Evolutionary conservation across 2,888 invertebrate genomes (phyloP), one percentile per base, ranked within the genome.

Genomic region (Sarcophaga carnaria): DNA sequence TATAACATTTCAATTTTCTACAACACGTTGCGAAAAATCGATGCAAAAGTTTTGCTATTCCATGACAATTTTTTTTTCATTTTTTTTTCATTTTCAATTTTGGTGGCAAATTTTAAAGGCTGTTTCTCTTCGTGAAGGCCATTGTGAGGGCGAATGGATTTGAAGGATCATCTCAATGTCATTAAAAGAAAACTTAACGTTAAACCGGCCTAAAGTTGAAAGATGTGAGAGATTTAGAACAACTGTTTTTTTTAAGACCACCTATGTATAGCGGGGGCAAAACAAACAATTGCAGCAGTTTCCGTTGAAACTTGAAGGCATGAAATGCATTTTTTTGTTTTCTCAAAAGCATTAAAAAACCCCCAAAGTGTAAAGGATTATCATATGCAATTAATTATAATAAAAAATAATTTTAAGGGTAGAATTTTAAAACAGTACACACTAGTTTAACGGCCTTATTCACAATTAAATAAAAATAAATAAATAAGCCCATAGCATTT

Each of bases 1-100:
- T 17, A 10, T n/a, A 62, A 64, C 59, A 8, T 20, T 12, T 20
- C 63, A 14, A 10, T 1, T 75, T 12, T 20, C 8, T 63, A 20
- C 22, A 70, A 80, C 45, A 59, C 20, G 17, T 11, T 74, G 83
- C 37, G 87, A 84, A 87, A 87, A 87, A 87, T 87, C 87, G 84
- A 87, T 87, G 75, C n/a, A 66, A 37, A 45, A 37, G 74, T 80
- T 60, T 20, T 37, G 5, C 54, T 17, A 62, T 62, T 17, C 12
- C 54, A 22, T 8, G 5, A 22, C n/a, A 27, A 11, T 37, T 54
- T 45, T 45, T 11, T 54, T 3, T 6, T 49, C n/a, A n/a, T n/a
- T 47, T 59, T 6, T 8, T 27, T 20, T 78, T 14, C n/a, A n/a
- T 27, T 20, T 75, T 14, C 17, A 54, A 17, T 17, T 70, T 83